Evolutionary conservation across 2,888 invertebrate genomes (phyloP).

Genomic region (Entomobrya multifasciata): DNA sequence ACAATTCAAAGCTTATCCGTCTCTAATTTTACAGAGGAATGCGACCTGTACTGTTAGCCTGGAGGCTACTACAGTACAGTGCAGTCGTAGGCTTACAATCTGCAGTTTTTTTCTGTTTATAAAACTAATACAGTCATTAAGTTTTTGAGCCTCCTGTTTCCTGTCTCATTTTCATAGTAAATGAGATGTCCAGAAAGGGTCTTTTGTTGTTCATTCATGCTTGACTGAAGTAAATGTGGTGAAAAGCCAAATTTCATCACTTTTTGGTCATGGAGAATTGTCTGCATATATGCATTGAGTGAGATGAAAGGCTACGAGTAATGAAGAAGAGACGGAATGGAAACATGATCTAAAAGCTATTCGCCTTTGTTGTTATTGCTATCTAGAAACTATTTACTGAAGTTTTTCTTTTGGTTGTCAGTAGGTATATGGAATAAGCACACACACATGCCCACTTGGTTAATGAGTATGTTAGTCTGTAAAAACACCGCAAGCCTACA

Average conservation of each 20-base stretch:
- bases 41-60: not conserved
- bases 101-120: slow-evolving; percentile 16
- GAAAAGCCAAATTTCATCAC: slow-evolving; percentile 57
- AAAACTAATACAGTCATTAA: slow-evolving; percentile 53
- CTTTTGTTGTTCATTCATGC: slow-evolving; percentile 52
- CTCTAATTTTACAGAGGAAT: too few relatives aligned
- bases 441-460: slow-evolving; percentile 14
- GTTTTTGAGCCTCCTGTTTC: slow-evolving; percentile 35
- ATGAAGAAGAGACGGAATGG: slow-evolving; percentile 28
- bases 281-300: too few relatives aligned
- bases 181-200: slow-evolving; percentile 63
- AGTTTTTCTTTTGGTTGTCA: too few relatives aligned
- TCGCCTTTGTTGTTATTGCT: too few relatives aligned
- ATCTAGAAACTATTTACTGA: not conserved
- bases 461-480: slow-evolving; percentile 39
- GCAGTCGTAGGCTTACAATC: slow-evolving; percentile 14
- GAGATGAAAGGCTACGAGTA: slow-evolving; percentile 21
- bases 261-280: not conserved
- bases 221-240: slow-evolving; percentile 52
- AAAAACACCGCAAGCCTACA: slow-evolving; percentile 18
- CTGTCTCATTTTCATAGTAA: slow-evolving; percentile 56
- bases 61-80: not conserved
- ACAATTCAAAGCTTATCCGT: too few relatives aligned
- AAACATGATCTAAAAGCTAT: slow-evolving; percentile 10
- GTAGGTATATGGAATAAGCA: too few relatives aligned